Evolutionary conservation across 2,113 vertebrate species (phyloP).

Genomic region (Pteruthius melanotis): DNA sequence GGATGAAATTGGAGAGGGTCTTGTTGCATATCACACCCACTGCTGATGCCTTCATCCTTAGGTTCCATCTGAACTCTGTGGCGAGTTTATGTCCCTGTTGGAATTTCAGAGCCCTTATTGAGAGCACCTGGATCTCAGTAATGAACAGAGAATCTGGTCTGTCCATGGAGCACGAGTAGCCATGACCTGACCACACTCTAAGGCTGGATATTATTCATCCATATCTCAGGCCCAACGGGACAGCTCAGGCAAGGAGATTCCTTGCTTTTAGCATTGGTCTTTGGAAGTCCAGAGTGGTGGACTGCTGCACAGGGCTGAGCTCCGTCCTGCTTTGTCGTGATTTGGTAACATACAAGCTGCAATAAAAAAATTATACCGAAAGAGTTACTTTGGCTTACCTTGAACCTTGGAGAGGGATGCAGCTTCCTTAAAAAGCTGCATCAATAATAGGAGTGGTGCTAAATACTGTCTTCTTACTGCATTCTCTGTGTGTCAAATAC

Average conservation of each 20-base stretch:
- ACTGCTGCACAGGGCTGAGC: neutral
- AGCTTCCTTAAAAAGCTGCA: neutral
- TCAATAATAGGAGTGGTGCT: neutral
- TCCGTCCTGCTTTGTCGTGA: neutral
- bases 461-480: neutral
- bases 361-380: neutral
- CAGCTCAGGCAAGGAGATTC: neutral
- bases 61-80: neutral
- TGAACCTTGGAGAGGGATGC: neutral
- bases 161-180: accelerated
- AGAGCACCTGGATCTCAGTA: neutral
- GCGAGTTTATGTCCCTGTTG: neutral
- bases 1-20: neutral
- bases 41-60: neutral
- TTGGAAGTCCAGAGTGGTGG: neutral
- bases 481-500: neutral
- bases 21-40: neutral
- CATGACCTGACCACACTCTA: neutral
- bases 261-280: neutral
- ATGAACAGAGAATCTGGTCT: neutral
- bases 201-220: neutral
- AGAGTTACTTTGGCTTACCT: neutral
- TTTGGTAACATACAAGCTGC: neutral
- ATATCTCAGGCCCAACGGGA: neutral
- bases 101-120: neutral